A percentile compares a stretch with the other conserved stretches of the same genome.
Conservation (phyloP, 2,888 invertebrate species). For the Folsomia candida region DNA sequence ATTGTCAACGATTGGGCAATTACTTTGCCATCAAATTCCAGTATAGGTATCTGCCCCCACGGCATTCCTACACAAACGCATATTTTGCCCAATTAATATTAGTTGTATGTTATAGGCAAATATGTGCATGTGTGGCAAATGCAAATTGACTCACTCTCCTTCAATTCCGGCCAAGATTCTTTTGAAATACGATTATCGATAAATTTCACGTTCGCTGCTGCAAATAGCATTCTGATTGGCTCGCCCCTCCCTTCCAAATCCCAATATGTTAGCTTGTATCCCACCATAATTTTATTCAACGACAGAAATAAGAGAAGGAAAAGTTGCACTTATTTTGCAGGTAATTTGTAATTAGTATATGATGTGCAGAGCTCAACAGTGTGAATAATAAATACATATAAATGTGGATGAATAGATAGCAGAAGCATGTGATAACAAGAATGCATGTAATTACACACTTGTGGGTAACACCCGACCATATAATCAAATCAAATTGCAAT, state of each 20-base stretch:
- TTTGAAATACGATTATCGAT: conserved; percentile 16
- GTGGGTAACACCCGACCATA: too few relatives aligned
- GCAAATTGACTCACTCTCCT: conserved; percentile 1
- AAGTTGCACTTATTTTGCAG: too few relatives aligned
- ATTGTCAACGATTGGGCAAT: conserved; percentile 49
- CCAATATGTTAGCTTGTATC: conserved; percentile 39
- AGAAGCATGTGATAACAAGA: too few relatives aligned
- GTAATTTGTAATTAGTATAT: too few relatives aligned
- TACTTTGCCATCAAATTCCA: conserved; percentile 45
- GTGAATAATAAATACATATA: too few relatives aligned
- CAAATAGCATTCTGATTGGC: conserved; percentile 36
- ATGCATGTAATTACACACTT: too few relatives aligned
- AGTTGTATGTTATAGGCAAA: neutral
- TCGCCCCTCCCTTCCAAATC: conserved; percentile 30
- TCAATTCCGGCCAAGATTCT: conserved; percentile 20
- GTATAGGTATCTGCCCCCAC: conserved; percentile 47
- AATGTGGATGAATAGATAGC: too few relatives aligned
- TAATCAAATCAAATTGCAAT: too few relatives aligned
- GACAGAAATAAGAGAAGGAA: too few relatives aligned
- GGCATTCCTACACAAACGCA: conserved; percentile 20
- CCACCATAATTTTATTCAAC: conserved; percentile 1
- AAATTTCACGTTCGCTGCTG: conserved; percentile 32
- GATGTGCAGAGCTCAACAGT: too few relatives aligned
- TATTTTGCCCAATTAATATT: neutral
- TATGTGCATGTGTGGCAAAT: neutral